These are phyloP conservation scores for Cephus cinctus DNA, from an alignment of 1,140 invertebrate species.

Conservation along the genomic window DNA sequence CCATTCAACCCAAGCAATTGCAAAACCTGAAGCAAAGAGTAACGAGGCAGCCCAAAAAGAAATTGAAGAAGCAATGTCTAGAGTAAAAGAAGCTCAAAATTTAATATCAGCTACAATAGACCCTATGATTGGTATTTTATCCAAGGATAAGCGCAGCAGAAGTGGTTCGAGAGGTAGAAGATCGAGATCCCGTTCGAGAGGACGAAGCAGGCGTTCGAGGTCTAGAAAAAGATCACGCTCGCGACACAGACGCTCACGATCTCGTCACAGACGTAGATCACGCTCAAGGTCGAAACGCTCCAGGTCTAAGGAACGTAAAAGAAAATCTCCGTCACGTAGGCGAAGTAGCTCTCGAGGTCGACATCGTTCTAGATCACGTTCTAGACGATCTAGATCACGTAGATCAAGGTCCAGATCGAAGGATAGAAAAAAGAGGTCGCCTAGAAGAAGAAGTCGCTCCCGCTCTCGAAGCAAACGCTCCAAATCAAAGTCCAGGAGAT, in stretches of 20 bases:
- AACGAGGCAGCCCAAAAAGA: constrained; percentile 93
- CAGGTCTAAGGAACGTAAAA: constrained; percentile 53
- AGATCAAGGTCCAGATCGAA: constrained; percentile 62
- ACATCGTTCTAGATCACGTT: constrained; percentile 48
- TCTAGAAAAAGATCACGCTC: constrained; percentile 61
- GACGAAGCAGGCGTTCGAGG: constrained; percentile 52
- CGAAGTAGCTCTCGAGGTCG: constrained; percentile 45
- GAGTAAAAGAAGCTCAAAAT: constrained; percentile 93
- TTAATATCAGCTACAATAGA: constrained; percentile 91
- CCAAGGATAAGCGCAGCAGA: constrained; percentile 76
- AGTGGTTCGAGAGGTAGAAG: constrained; percentile 60
- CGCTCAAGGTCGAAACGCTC: constrained; percentile 56
- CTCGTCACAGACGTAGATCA: constrained; percentile 48
- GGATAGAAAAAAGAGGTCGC: constrained; percentile 49
- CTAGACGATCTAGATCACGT: constrained; percentile 41
- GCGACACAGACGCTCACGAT: constrained; percentile 60
- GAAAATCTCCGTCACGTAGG: constrained; percentile 49
- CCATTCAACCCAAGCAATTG: constrained; percentile 88
- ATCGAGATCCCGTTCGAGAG: constrained; percentile 62
- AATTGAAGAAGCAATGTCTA: constrained; percentile 95
- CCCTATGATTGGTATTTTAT: constrained; percentile 81
- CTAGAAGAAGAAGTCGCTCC: constrained; percentile 49
- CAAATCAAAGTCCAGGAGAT: constrained; percentile 47
- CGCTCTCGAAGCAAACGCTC: constrained; percentile 58
- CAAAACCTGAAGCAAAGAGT: constrained; percentile 90